Evolutionary conservation across 2,888 invertebrate species (phyloP), one percentile per base, ranked within the genome.

Genomic region (Agrilus biguttatus): DNA sequence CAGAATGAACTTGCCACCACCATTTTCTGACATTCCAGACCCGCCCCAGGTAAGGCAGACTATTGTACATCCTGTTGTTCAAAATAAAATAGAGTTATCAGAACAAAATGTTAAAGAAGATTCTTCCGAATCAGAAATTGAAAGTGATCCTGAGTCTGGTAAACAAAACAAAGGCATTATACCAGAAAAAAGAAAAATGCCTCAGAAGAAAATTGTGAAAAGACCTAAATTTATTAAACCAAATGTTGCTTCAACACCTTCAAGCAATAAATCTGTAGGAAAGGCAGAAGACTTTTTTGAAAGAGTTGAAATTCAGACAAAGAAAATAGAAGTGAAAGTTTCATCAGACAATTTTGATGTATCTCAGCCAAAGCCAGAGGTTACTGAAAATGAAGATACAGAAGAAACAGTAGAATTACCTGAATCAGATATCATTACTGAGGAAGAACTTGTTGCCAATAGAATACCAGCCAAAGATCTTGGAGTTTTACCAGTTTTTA

Each of bases 1-100:
- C 61, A 86, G 84, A 66, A 90, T 95, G 90, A 86, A 84, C 61
- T 65, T 95, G 39, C 82, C 85, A 14, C 77, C 82, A 36, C 95
- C 95, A 1, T 93, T 95, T 67, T 73, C 62, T 13, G 50, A 55
- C 51, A 56, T 60, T 45, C 62, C 59, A 39, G 64, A 50, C 68
- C 72, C 57, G 65, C 71, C 39, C 66, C 71, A 59, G 59, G 70
- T 53, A 67, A 69, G 45, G 34, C 46, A 44, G 14, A 47, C 40
- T 38, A 36, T 32, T 17, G 32, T 34, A 23, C 38, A 37, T 12
- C 40, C 21, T n/a, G 23, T 35, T n/a, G 23, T 35, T 14, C 32
- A 6, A 10, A 13, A 8, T 14, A 21, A 14, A 41, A 17, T 39
- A 34, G 65, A 40, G 46, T 42, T 44, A 59, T 70, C 63, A 54